Base-by-base conservation (phyloP, 1,140 invertebrate genomes). In the Brachionus rotundiformis region DNA sequence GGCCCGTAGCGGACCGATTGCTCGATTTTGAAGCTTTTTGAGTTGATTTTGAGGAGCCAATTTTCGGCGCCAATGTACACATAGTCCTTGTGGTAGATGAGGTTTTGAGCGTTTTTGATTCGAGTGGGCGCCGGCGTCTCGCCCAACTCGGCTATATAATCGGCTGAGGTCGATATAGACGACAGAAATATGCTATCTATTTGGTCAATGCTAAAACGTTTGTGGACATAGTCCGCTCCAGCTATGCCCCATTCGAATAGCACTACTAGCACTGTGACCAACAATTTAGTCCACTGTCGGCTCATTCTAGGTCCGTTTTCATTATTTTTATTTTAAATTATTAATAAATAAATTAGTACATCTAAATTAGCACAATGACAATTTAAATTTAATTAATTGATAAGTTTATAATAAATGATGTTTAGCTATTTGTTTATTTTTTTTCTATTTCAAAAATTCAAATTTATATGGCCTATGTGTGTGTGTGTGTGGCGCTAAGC, bases 1-100 rank as follows among this genome's bases (percentile, higher is more conserved):
- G 76, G 76, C 4, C 76, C 76, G 54, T 79, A 79, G 1, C 59
- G 47, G 4, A 79, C 25, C n/a, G 76, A 54, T 31, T 79, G 76
- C 13, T 59, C 76, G 16, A 79, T 59, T 59, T 79, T 79, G 33
- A 79, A 27, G 0, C 29, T 41, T 13, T 27, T 13, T 10, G 76
- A 29, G 33, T 79, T 79, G 0, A 79, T 23, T 63, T 79, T 79
- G 16, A 79, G 44, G 2, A 79, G 36, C 76, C 76, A 79, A 39
- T 79, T 63, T 54, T 41, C n/a, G 25, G 76, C 76, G 11, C 76
- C 76, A 0, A 79, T 16, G 19, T 31, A 79, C 2, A 79, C 19
- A 25, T 59, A 79, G 8, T 41, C 7, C 2, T 63, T 54, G 31
- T 59, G 23, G 13, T 59, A 79, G 16, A 41, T 7, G n/a, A 79